Evolutionary conservation across 92 coral and sea anemone genomes (phyloP).

Genomic region (Umimayanthus kanabou): DNA sequence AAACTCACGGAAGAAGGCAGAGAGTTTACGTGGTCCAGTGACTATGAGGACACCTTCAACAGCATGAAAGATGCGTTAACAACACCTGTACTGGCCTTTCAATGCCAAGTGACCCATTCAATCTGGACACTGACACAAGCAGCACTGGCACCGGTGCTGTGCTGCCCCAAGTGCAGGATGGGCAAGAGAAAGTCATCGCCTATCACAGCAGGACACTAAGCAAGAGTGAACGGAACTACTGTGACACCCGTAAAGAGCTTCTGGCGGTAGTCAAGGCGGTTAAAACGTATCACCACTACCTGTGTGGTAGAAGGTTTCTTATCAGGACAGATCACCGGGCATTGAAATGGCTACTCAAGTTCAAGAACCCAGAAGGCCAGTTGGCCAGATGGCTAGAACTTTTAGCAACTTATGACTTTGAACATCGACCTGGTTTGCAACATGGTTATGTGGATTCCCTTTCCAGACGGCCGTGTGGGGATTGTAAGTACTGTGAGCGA

Average conservation of each 20-base stretch:
- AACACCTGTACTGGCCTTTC: constrained; percentile 49
- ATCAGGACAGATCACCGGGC: constrained; percentile 57
- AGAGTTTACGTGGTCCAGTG: constrained; percentile 34
- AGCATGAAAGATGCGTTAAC: constrained; percentile 4
- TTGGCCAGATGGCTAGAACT: constrained; percentile 47
- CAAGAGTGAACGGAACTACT: constrained; percentile 52
- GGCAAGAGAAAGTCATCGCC: constrained; percentile 48
- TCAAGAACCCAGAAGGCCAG: constrained; percentile 52
- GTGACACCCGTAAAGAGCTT: constrained; percentile 52
- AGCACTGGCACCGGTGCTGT: constrained; percentile 51
- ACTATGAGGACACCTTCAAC: constrained; percentile 35
- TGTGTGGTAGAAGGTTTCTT: constrained; percentile 44
- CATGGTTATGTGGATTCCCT: constrained; percentile 36
- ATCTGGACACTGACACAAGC: constrained; percentile 63
- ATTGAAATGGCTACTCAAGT: constrained; percentile 45
- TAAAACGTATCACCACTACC: constrained; percentile 54
- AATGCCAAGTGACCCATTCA: constrained; percentile 12
- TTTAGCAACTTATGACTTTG: constrained; percentile 35
- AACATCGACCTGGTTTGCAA: constrained; percentile 18
- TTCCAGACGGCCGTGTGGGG: constrained; percentile 32
- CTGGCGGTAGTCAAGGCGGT: constrained; percentile 51
- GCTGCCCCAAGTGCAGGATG: constrained; percentile 43
- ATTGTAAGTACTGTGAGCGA: constrained; percentile 31
- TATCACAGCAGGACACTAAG: constrained; percentile 48
- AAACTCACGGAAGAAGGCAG: constrained; percentile 29